Evolutionary conservation across 2,888 invertebrate species (phyloP), one percentile per base, ranked within the genome.

Genomic region (Crocallis elinguaria): DNA sequence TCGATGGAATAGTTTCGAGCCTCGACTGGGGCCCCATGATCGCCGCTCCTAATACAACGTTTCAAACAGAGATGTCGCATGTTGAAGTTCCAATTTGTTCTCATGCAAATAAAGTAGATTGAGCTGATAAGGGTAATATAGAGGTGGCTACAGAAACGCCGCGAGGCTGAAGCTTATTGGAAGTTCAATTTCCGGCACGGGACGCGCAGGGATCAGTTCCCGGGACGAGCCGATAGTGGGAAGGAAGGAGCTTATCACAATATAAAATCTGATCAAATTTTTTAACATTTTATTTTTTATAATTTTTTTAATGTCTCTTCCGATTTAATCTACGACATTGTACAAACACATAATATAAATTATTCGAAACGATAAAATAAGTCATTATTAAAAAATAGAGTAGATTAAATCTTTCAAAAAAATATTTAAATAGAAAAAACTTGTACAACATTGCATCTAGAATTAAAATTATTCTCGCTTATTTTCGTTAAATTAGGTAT

Each of bases 371-470:
- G 85, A 91, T 89, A 88, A 85, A 89, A 89, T 89, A 90, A 80
- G 86, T 86, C 77, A 82, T 86, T 86, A 88, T 88, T 88, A 86
- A 88, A 49, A 86, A 87, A 88, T 88, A 89, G 80, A 79, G 85
- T 88, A 88, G 87, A 89, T 89, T 90, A 88, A 88, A 90, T 89
- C 89, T 88, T 88, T 88, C 74, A 84, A 86, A 88, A 82, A 83
- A 87, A 86, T 82, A 85, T 82, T 88, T 89, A 88, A 88, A 90
- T 86, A 88, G 82, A 85, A 79, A 82, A 81, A 82, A 77, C 86
- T 88, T 91, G 88, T 90, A 90, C 89, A 91, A 88, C 88, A 88
- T 89, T 91, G 88, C 84, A 83, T 88, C 86, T 90, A 89, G 82
- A 84, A 86, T 87, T 87, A 86, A 82, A 82, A 65, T 70, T 84